Evolutionary conservation across 2,888 invertebrate species (phyloP), one percentile per base, ranked within the genome.

Genomic region (Cephus runcator): DNA sequence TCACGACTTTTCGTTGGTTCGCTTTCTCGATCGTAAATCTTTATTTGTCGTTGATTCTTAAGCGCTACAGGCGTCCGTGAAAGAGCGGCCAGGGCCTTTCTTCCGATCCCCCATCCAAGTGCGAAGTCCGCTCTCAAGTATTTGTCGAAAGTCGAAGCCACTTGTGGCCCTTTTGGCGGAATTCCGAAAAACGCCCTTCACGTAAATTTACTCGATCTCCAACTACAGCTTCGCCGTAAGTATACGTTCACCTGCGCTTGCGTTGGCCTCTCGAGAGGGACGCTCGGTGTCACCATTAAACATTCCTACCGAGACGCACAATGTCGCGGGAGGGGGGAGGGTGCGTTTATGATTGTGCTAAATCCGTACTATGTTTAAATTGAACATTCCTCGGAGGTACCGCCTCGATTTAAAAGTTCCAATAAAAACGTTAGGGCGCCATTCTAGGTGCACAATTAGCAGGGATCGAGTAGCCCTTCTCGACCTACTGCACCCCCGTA

Each of bases 21-120:
- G 82, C 83, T 85, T 85, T 84, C 82, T 30, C 81, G 75, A 74
- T 85, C 87, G 85, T 88, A 88, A 88, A 88, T 88, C 87, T 86
- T 83, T 82, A 88, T 88, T 88, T 87, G 86, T 86, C 87, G 80
- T 83, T 75, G 77, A 84, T 85, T 82, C 84, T 82, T 82, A 82
- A 83, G 75, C 82, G 73, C 79, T 73, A 76, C 81, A 69, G 84
- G 81, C 81, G 80, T 80, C 77, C 68, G 74, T 34, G 31, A 71
- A 33, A 34, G 31, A 71, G 33, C 31, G 30, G 0, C 1, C n/a
- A 33, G 35, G 73, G 34, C 76, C 75, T 81, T 81, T 81, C 79
- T 78, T 73, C 40, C 69, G 0, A 34, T 56, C 12, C 4, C 9
- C 34, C 31, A 33, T 30, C 71, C 3, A 71, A 31, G 23, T 11